Base-by-base conservation (phyloP, 2,113 vertebrate genomes). In the Mastomys coucha region DNA sequence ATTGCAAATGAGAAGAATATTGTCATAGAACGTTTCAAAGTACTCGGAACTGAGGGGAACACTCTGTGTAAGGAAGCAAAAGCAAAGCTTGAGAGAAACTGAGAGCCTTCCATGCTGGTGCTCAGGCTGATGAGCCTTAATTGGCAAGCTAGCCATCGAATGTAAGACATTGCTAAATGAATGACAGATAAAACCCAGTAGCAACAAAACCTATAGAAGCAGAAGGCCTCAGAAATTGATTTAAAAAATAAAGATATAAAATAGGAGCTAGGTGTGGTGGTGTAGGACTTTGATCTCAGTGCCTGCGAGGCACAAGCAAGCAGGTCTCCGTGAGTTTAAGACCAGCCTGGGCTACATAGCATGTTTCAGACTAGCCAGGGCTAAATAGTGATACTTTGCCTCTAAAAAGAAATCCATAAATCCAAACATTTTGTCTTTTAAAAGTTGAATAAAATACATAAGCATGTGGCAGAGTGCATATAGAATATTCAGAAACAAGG, bases 381-480 rank as follows among this genome's bases (percentile, higher is more conserved):
- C 80, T 60, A 39, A 24, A 84, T 39, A 63, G 56, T 17, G 22
- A 84, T n/a, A 10, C 2, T 22, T 22, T 82, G n/a, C 56, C 36
- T 60, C 36, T 11, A 75, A 77, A 51, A 78, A 36, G n/a, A 36
- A 96, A 69, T 73, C 39, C 87, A 53, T 5, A 49, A 82, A 60
- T 84, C n/a, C 12, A 63, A 69, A 90, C n/a, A 86, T 39, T 17
- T 51, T n/a, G 26, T 72, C 67, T n/a, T 87, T 95, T 84, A 76
- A 94, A 93, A 90, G 60, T 72, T 26, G 80, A 90, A 65, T 81
- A 92, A 94, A 89, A 77, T 42, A 94, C 28, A 39, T 90, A 85
- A 95, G 76, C 13, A 70, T 69, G 11, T 73, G 60, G 22, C 16
- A 89, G 89, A 81, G 33, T 26, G 5, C 39, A 42, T 65, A 65